phyloP scores from a whole-genome alignment of 2,113 vertebrate genomes.

The Anolis sagrei region DNA sequence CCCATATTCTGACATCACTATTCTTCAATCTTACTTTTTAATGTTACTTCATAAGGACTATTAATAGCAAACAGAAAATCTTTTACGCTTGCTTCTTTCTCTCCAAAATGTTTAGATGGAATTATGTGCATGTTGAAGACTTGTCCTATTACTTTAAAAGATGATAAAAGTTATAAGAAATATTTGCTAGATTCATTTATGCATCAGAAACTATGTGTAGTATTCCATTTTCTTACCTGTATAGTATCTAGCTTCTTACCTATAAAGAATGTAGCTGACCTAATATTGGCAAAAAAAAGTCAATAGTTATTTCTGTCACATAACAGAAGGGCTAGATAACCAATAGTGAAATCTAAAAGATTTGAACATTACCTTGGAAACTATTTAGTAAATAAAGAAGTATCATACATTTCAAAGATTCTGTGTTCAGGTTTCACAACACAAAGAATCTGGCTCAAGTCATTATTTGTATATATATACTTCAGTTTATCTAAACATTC shows the following conservation, averaged over 20 bases:
- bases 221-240: too few relatives aligned
- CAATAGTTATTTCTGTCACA: neutral
- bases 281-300: too few relatives aligned
- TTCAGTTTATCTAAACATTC: too few relatives aligned
- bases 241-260: too few relatives aligned
- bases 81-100: neutral
- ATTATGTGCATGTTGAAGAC: neutral
- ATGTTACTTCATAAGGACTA: neutral
- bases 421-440: neutral
- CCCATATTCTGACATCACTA: neutral
- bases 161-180: neutral
- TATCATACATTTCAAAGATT: slow-evolving; percentile 14
- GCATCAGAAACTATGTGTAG: neutral
- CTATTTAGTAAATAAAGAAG: neutral
- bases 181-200: neutral
- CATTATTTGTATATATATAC: neutral
- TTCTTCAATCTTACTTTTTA: neutral
- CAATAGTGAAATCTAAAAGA: neutral
- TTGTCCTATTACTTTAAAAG: neutral
- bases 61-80: neutral
- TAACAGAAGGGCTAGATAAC: rapidly evolving
- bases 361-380: neutral
- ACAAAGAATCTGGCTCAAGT: neutral
- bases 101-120: neutral
- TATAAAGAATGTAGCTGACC: too few relatives aligned